Evolutionary conservation across 1,140 invertebrate genomes (phyloP).

Genomic region (Cecropterus lyciades): DNA sequence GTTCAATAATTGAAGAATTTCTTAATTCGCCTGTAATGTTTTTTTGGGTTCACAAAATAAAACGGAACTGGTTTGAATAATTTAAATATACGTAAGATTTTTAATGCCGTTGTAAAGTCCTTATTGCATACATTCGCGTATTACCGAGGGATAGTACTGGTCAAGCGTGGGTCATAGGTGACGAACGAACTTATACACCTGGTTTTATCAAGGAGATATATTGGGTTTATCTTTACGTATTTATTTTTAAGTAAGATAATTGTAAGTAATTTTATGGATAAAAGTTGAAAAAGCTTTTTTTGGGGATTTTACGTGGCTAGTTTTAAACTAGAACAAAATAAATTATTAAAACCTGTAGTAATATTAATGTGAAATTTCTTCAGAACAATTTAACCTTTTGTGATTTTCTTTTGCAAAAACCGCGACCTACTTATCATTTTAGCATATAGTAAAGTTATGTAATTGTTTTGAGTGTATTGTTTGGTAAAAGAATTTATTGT

Average conservation of each 20-base stretch:
- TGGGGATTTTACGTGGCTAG: too few species aligned
- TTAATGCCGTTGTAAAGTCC: background rate
- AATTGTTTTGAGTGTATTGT: background rate
- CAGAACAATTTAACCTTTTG: too few species aligned
- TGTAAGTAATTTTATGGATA: too few species aligned
- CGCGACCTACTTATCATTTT: background rate
- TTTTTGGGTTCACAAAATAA: background rate
- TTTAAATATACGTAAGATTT: slow-evolving; percentile 20
- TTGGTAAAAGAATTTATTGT: background rate
- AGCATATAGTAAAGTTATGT: background rate
- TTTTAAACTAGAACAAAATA: too few species aligned
- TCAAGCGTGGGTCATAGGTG: slow-evolving; percentile 78
- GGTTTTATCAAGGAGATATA: slow-evolving; percentile 40
- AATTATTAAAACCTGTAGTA: background rate
- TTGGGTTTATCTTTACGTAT: slow-evolving; percentile 14
- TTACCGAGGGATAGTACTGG: slow-evolving; percentile 55
- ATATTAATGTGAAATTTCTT: too few species aligned
- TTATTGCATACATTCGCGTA: slow-evolving; percentile 34
- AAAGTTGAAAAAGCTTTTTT: too few species aligned
- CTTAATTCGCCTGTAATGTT: background rate
- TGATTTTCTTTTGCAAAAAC: too few species aligned
- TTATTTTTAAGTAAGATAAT: background rate
- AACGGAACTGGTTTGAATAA: background rate
- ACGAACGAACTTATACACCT: slow-evolving; percentile 69
- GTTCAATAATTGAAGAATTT: too few species aligned